These are phyloP conservation scores for Taurulus bubalis DNA, from an alignment of 2,113 vertebrate species.

Conservation along the genomic window DNA sequence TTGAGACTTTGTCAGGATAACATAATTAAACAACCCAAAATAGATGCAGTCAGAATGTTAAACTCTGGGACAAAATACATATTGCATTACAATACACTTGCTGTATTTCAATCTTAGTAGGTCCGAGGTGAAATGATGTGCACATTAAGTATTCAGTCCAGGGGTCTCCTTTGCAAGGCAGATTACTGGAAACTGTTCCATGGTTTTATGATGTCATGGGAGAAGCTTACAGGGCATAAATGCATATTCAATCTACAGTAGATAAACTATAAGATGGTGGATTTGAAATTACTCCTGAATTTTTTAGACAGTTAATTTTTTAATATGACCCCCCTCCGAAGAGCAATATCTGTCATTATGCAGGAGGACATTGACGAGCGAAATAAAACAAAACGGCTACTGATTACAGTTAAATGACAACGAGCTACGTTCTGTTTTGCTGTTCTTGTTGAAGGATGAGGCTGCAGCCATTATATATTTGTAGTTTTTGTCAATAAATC, in stretches of 20 bases:
- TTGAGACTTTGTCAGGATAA: background rate
- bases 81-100: background rate
- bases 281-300: slow-evolving; percentile 39
- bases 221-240: slow-evolving; percentile 47
- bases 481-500: background rate
- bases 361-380: background rate
- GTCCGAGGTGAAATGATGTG: background rate
- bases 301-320: slow-evolving; percentile 14
- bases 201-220: slow-evolving; percentile 31
- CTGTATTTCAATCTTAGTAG: background rate
- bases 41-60: background rate
- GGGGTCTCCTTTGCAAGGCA: slow-evolving; percentile 25
- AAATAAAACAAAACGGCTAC: background rate
- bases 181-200: slow-evolving; percentile 15
- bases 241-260: slow-evolving; percentile 34
- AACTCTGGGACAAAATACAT: background rate
- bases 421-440: background rate
- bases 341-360: slow-evolving; percentile 16
- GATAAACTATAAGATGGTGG: slow-evolving; percentile 19
- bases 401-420: background rate
- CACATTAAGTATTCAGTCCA: slow-evolving; percentile 6
- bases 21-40: background rate
- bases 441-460: background rate
- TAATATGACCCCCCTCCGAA: slow-evolving; percentile 9
- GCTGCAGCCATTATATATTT: background rate